Evolutionary conservation across 2,113 vertebrate genomes (phyloP), one percentile per base, ranked within the genome.

Genomic region (Beaufortia kweichowensis): DNA sequence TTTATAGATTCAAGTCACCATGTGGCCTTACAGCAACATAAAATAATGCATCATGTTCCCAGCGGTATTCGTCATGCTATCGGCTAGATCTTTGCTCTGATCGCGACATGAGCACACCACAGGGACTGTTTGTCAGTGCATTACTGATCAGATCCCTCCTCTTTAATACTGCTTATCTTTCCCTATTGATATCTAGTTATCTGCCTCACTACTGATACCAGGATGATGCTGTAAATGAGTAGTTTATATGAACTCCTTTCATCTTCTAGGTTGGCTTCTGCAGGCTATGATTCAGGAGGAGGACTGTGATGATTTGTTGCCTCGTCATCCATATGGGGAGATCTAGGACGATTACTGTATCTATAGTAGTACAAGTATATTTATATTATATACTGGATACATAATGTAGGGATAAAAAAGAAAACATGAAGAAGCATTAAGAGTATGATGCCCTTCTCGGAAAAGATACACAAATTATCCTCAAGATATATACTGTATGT

Each of bases 121-220:
- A 43, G 39, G 70, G 70, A 73, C 56, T 29, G 35, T 73, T 29
- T 73, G 33, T 73, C 56, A 73, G 24, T 46, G 24, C 29, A 73
- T 12, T 43, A 46, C 70, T 61, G 70, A 73, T 73, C 56, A 73
- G 43, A 73, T 24, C 24, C 70, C 35, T 73, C 70, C 70, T 60
- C 56, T 73, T 61, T 46, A 61, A 61, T 46, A 31, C 35, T 31
- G 70, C 56, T 73, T 29, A 73, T 29, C 70, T 46, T 73, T 35
- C 56, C 24, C 24, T n/a, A 73, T 59, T 61, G 55, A 61, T 61
- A 35, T 46, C 23, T 5, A 61, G 46, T 61, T 46, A n/a, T 8
- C 15, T n/a, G 56, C 39, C 39, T 61, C 33, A 7, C 56, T 14
- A 61, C n/a, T 73, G 56, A 73, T 21, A 46, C 23, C 28, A 59